Conservation (phyloP, 1,140 invertebrate species). For the Andrena cerasifolii region DNA sequence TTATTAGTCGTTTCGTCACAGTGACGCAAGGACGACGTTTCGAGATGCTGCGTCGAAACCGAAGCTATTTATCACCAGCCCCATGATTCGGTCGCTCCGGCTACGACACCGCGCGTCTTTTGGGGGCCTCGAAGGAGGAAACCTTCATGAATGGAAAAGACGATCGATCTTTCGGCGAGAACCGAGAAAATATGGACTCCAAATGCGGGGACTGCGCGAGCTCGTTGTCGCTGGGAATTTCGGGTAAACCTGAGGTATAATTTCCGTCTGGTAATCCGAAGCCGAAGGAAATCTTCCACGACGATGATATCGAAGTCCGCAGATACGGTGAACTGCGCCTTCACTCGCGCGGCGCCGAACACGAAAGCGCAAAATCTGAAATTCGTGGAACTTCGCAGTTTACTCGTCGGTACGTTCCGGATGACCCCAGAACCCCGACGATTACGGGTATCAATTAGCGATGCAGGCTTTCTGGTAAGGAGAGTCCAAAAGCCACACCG, state of each 20-base stretch:
- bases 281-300: no score
- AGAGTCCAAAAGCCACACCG: slow-evolving; percentile 66
- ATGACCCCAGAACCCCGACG: slow-evolving; percentile 55
- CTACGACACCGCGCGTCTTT: neutral
- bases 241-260: no score
- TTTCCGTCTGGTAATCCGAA: no score
- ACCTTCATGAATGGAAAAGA: neutral
- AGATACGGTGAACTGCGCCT: slow-evolving; percentile 12
- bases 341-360: slow-evolving; percentile 17
- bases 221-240: no score
- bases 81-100: no score
- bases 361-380: neutral
- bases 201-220: no score
- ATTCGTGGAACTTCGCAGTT: slow-evolving; percentile 22
- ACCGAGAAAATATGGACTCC: no score
- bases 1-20: slow-evolving; percentile 47
- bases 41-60: slow-evolving; percentile 13
- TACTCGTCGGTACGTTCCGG: slow-evolving; percentile 16
- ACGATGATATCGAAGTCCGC: no score
- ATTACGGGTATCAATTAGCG: slow-evolving; percentile 73
- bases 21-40: slow-evolving; percentile 44
- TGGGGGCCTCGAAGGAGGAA: neutral
- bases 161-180: no score
- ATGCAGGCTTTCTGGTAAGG: slow-evolving; percentile 49
- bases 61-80: slow-evolving; percentile 21